phyloP scores from a whole-genome alignment of 2,113 vertebrate genomes.

The Osmerus eperlanus region DNA sequence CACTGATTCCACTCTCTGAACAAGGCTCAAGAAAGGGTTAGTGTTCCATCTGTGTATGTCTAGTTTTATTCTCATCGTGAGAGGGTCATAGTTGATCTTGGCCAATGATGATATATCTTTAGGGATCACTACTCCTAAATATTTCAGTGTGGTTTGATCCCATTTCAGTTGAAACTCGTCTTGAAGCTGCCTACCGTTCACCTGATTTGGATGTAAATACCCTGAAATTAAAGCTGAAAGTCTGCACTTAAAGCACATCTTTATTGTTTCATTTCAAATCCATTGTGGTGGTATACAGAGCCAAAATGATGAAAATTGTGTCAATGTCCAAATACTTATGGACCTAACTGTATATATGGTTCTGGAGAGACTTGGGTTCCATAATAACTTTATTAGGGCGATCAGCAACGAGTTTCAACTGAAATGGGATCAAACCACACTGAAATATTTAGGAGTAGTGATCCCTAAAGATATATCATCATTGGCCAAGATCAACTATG shows the following conservation, averaged over 20 bases:
- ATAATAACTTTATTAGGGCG: constrained; percentile 1
- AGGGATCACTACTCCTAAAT: background rate
- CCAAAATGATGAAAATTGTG: no score
- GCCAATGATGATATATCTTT: background rate
- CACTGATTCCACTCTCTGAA: background rate
- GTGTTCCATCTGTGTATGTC: constrained; percentile 6
- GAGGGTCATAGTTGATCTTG: constrained; percentile 1
- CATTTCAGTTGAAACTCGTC: background rate
- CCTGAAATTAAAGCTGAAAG: no score
- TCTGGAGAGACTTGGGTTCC: constrained; percentile 7
- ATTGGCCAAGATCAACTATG: background rate
- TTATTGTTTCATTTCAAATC: no score
- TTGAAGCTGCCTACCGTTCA: background rate
- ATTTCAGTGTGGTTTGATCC: constrained; percentile 4
- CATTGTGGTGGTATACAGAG: no score
- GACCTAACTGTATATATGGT: no score
- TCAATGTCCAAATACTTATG: no score
- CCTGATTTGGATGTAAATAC: no score
- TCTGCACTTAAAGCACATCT: no score
- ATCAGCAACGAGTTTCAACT: background rate
- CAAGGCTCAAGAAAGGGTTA: background rate
- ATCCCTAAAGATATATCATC: background rate
- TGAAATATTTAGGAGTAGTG: constrained; percentile 6
- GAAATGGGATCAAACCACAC: constrained; percentile 2
- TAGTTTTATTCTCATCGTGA: constrained; percentile 1